Conservation (phyloP, 1,140 invertebrate genomes). For the Ceratina australensis region DNA sequence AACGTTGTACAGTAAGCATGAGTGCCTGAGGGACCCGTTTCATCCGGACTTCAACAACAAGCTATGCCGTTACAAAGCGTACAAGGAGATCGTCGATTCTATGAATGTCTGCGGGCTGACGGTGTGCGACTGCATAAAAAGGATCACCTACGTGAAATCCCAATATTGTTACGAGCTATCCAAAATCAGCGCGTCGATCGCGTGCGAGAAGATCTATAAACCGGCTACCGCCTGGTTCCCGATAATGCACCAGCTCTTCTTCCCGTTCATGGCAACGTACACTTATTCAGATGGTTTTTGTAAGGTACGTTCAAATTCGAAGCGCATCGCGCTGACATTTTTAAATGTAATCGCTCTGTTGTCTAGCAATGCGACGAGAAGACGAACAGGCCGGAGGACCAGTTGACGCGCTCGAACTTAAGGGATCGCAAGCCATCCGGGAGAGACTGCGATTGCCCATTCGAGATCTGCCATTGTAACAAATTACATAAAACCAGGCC, state of each 20-base stretch:
- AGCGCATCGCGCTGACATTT: too few species aligned
- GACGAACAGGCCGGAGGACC: background rate
- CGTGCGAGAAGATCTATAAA: constrained; percentile 48
- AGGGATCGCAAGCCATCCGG: background rate
- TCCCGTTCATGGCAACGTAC: constrained; percentile 32
- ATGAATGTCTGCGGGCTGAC: constrained; percentile 62
- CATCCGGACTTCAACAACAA: constrained; percentile 59
- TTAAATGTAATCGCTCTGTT: background rate
- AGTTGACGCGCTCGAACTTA: too few species aligned
- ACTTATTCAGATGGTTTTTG: background rate
- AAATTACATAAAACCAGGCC: background rate
- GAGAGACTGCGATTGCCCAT: background rate
- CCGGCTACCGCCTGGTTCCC: constrained; percentile 52
- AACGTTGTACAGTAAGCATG: constrained; percentile 65
- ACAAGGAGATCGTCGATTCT: constrained; percentile 59
- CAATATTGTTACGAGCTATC: constrained; percentile 57
- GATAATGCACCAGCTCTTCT: constrained; percentile 42
- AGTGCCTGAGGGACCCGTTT: constrained; percentile 70
- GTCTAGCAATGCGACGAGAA: background rate
- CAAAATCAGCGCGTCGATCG: constrained; percentile 55
- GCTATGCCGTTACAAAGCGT: constrained; percentile 53
- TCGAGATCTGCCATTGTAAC: background rate
- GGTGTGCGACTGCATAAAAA: constrained; percentile 62
- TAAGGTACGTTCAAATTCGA: constrained; percentile 28
- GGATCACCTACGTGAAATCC: constrained; percentile 56